Percentiles rank a stretch among this genome's conserved stretches.
These are phyloP conservation scores for Plebejus anna DNA, from an alignment of 2,888 invertebrate genomes.

Conservation along the genomic window DNA sequence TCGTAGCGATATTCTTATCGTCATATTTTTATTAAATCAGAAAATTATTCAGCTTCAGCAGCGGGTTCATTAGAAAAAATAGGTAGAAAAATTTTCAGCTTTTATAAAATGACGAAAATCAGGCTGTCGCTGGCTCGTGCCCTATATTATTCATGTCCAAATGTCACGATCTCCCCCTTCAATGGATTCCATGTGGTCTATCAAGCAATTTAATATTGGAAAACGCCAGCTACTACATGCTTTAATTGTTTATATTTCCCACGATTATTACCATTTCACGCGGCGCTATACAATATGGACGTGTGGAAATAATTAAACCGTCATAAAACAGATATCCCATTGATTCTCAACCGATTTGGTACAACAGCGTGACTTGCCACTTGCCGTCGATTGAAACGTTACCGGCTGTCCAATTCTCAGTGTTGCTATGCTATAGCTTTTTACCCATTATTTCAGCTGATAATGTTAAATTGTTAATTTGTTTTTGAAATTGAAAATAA, in stretches of 20 bases:
- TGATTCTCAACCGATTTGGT: constrained; percentile 24
- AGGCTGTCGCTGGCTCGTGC: too few species aligned
- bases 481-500: too few species aligned
- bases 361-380: constrained; percentile 48
- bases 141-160: too few species aligned
- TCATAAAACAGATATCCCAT: constrained; percentile 23
- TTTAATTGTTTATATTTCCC: constrained; percentile 15
- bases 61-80: too few species aligned
- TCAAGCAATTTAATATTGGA: neutral
- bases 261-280: constrained; percentile 17
- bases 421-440: constrained; percentile 35
- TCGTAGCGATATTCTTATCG: too few species aligned
- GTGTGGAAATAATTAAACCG: constrained; percentile 25
- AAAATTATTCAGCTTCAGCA: too few species aligned
- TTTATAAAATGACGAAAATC: too few species aligned
- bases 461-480: too few species aligned
- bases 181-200: neutral
- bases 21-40: too few species aligned
- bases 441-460: neutral
- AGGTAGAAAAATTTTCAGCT: too few species aligned
- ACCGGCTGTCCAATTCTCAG: constrained; percentile 44
- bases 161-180: too few species aligned
- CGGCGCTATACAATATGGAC: constrained; percentile 6
- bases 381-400: constrained; percentile 45
- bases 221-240: neutral